These are phyloP conservation scores for Pseudotriccus pelzelni DNA, from an alignment of 2,797 vertebrate genomes.

Conservation along the genomic window DNA sequence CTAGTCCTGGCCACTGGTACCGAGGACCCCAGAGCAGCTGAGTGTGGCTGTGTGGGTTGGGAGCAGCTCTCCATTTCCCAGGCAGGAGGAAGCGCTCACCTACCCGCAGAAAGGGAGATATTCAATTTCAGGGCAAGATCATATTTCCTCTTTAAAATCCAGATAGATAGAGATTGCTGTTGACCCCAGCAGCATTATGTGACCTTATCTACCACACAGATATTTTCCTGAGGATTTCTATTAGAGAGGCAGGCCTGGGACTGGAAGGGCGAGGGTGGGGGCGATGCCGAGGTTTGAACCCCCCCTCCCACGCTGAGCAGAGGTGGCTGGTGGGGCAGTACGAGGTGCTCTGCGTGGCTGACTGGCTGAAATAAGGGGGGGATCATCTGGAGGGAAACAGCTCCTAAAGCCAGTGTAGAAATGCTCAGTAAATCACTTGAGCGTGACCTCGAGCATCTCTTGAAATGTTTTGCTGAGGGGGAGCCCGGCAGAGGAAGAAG, in stretches of 20 bases:
- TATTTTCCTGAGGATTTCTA: constrained; percentile 15
- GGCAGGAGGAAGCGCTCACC: neutral
- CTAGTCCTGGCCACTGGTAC: neutral
- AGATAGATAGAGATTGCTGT: neutral
- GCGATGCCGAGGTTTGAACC: neutral
- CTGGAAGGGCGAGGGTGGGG: fast-evolving
- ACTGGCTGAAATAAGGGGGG: neutral
- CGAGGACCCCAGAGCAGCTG: neutral
- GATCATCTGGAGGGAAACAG: neutral
- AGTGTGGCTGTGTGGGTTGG: fast-evolving
- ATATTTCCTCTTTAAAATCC: constrained; percentile 29
- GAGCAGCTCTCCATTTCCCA: neutral
- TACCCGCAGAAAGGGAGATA: neutral
- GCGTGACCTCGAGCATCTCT: neutral
- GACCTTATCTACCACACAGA: neutral
- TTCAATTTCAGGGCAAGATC: neutral
- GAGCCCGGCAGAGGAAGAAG: neutral
- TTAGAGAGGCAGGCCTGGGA: neutral
- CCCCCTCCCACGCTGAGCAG: neutral
- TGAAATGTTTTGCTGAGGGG: neutral
- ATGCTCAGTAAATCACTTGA: neutral
- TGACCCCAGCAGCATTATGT: constrained; percentile 22
- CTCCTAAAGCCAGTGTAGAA: neutral
- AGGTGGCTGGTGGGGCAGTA: neutral
- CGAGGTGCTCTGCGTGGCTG: fast-evolving